Conservation (phyloP, 2,113 vertebrate genomes). For the Sturnus vulgaris region DNA sequence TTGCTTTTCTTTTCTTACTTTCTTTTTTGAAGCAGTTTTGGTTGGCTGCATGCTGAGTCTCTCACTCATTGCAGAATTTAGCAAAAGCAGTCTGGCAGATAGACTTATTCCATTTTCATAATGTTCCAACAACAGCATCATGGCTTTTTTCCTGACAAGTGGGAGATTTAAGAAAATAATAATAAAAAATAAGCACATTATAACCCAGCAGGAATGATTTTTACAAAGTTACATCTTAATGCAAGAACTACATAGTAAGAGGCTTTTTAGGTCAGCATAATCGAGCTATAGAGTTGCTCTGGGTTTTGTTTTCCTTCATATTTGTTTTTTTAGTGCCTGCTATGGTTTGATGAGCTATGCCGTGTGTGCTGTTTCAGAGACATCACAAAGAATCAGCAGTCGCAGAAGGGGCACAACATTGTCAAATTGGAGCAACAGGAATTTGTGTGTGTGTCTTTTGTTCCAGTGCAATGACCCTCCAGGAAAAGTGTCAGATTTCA, state of each 20-base stretch:
- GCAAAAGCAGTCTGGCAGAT: slow-evolving; percentile 65
- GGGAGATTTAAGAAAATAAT: slow-evolving; percentile 28
- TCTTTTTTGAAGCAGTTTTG: slow-evolving; percentile 57
- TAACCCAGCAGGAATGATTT: slow-evolving; percentile 68
- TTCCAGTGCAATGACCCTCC: background rate
- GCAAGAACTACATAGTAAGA: slow-evolving; percentile 60
- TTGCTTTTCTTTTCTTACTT: background rate
- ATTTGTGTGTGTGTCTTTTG: background rate
- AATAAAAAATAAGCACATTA: slow-evolving; percentile 70
- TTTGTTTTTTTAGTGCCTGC: slow-evolving; percentile 23
- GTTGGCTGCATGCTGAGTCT: slow-evolving; percentile 64
- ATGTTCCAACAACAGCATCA: slow-evolving; percentile 67
- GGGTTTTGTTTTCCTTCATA: slow-evolving; percentile 3
- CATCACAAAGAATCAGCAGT: background rate
- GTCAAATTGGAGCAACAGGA: background rate
- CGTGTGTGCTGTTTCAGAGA: slow-evolving; percentile 39
- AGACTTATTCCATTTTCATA: slow-evolving; percentile 76
- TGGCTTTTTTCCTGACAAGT: slow-evolving; percentile 60
- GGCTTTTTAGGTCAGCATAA: slow-evolving; percentile 70
- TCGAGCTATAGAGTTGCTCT: slow-evolving; percentile 35
- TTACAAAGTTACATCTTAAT: slow-evolving; percentile 68
- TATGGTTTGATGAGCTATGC: slow-evolving; percentile 34
- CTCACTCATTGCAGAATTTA: slow-evolving; percentile 66
- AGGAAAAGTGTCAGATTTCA: background rate
- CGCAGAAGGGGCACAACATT: background rate